These are phyloP conservation scores for Diprion similis DNA, from an alignment of 1,140 invertebrate species.

Conservation along the genomic window DNA sequence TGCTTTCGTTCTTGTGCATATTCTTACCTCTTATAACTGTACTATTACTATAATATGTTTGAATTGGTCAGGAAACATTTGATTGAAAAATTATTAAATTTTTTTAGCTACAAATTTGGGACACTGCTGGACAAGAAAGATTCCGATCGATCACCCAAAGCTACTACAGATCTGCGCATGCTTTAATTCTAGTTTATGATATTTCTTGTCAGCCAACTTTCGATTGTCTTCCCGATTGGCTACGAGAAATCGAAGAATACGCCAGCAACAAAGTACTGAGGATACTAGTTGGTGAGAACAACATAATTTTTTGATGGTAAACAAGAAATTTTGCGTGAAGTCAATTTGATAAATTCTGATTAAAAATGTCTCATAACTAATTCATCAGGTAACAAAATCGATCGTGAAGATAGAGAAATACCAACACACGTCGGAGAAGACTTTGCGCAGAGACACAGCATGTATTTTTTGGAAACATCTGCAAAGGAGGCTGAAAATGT, in stretches of 20 bases:
- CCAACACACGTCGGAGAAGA: slow-evolving; percentile 94
- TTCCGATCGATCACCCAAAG: slow-evolving; percentile 98
- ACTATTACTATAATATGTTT: too few relatives aligned
- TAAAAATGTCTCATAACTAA: not conserved
- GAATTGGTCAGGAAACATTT: too few relatives aligned
- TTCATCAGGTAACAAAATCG: slow-evolving; percentile 89
- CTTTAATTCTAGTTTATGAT: slow-evolving; percentile 96
- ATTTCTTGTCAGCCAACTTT: slow-evolving; percentile 97
- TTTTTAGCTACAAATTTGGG: slow-evolving; percentile 95
- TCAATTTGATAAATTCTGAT: not conserved
- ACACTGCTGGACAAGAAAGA: slow-evolving; percentile 95
- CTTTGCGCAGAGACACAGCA: slow-evolving; percentile 93
- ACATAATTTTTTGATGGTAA: slow-evolving; percentile 12
- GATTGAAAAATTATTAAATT: not conserved
- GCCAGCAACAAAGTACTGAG: slow-evolving; percentile 93
- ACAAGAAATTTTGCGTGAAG: slow-evolving; percentile 14
- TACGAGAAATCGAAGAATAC: slow-evolving; percentile 96
- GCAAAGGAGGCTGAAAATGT: slow-evolving; percentile 98
- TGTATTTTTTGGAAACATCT: slow-evolving; percentile 98
- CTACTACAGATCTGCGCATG: slow-evolving; percentile 97
- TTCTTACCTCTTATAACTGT: too few relatives aligned
- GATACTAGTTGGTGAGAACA: slow-evolving; percentile 83
- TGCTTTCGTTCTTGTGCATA: too few relatives aligned
- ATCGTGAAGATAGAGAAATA: slow-evolving; percentile 93
- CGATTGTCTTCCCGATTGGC: slow-evolving; percentile 94